These are phyloP conservation scores for Aporophyla nigra DNA, from an alignment of 2,888 invertebrate genomes.

Conservation along the genomic window DNA sequence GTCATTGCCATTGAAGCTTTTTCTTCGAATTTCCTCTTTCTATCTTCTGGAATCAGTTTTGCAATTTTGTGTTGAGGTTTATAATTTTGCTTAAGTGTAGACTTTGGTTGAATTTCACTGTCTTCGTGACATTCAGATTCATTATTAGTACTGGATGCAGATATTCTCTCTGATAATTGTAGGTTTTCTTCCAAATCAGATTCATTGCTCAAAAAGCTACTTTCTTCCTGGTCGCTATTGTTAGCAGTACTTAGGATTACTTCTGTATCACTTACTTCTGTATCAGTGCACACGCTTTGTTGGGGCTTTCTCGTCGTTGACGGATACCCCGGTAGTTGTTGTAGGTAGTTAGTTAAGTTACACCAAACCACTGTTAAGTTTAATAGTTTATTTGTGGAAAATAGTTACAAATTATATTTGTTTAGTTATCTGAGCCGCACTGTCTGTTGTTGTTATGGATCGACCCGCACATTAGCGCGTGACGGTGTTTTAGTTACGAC, in stretches of 20 bases:
- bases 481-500: too few relatives aligned
- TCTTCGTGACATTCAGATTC: constrained; percentile 33
- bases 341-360: too few relatives aligned
- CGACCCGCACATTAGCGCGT: too few relatives aligned
- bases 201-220: constrained; percentile 23
- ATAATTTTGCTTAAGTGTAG: constrained; percentile 30
- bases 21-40: constrained; percentile 36
- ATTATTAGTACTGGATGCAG: constrained; percentile 29
- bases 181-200: constrained; percentile 29
- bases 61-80: constrained; percentile 34
- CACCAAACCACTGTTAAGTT: too few relatives aligned
- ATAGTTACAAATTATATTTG: too few relatives aligned
- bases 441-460: too few relatives aligned
- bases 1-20: constrained; percentile 30
- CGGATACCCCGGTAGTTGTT: too few relatives aligned
- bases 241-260: constrained; percentile 24
- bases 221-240: constrained; percentile 32
- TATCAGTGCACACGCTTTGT: constrained; percentile 40
- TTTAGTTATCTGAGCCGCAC: too few relatives aligned
- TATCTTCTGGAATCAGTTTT: constrained; percentile 36
- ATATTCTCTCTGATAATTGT: constrained; percentile 30
- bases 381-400: too few relatives aligned
- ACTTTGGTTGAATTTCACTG: constrained; percentile 30
- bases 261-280: constrained; percentile 24
- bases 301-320: too few relatives aligned